Conservation (phyloP, 2,113 vertebrate genomes). For the Hippocampus mohnikei region DNA sequence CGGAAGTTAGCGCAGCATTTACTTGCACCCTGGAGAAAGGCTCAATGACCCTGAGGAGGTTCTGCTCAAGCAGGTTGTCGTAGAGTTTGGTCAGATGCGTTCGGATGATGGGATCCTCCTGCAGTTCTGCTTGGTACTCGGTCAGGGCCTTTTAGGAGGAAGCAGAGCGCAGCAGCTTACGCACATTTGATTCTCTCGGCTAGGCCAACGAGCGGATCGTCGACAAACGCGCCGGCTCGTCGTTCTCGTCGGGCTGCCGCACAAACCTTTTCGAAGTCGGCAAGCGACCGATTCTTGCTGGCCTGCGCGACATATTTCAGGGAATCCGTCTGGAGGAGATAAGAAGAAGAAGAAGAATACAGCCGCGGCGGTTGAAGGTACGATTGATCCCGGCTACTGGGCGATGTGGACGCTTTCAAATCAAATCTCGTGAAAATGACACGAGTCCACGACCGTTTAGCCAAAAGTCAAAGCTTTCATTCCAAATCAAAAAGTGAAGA, state of each 20-base stretch:
- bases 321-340: constrained; percentile 83
- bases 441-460: no score
- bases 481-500: no score
- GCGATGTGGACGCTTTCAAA: no score
- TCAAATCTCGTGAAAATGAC: background rate
- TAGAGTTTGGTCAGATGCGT: constrained; percentile 91
- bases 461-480: no score
- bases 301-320: constrained; percentile 91
- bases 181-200: no score
- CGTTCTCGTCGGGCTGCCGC: background rate
- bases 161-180: background rate
- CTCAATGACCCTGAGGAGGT: constrained; percentile 94
- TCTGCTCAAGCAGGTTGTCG: constrained; percentile 95
- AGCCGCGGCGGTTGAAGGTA: background rate
- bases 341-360: background rate
- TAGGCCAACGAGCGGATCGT: background rate
- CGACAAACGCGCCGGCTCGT: background rate
- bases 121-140: constrained; percentile 91
- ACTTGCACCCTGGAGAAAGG: constrained; percentile 98
- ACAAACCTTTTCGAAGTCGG: constrained; percentile 93
- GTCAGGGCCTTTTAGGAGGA: constrained; percentile 78
- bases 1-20: constrained; percentile 8
- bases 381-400: no score
- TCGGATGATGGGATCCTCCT: constrained; percentile 93
- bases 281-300: constrained; percentile 94